Evolutionary conservation across 2,113 vertebrate genomes (phyloP).

Genomic region (Ophiodon elongatus): DNA sequence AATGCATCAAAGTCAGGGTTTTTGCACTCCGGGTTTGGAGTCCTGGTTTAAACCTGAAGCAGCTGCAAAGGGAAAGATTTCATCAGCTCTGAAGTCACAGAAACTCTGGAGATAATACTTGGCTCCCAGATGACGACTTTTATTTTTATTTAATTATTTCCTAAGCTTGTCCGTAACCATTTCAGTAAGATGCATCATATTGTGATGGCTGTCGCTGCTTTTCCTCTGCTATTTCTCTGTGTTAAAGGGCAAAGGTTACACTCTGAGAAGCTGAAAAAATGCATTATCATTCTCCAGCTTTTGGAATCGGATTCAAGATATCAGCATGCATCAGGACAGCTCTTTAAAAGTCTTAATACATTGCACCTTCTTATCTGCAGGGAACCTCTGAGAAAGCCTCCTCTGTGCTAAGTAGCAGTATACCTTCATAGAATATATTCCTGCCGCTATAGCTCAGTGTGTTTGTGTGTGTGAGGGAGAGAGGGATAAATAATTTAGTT

Average conservation of each 20-base stretch:
- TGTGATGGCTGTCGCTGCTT: not conserved
- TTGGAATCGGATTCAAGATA: slow-evolving; percentile 23
- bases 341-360: slow-evolving; percentile 48
- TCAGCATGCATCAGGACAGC: slow-evolving; percentile 24
- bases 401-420: slow-evolving; percentile 34
- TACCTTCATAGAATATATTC: slow-evolving; percentile 50
- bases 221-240: not conserved
- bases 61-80: slow-evolving; percentile 36
- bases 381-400: slow-evolving; percentile 34
- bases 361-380: slow-evolving; percentile 43
- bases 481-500: slow-evolving; percentile 73
- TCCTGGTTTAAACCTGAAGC: slow-evolving; percentile 49
- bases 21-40: slow-evolving; percentile 20
- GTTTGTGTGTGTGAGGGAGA: not conserved
- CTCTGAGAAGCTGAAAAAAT: slow-evolving; percentile 21
- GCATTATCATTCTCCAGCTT: slow-evolving; percentile 33
- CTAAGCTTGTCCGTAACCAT: slow-evolving; percentile 7
- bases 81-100: slow-evolving; percentile 35
- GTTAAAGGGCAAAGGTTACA: slow-evolving; percentile 21
- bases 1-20: slow-evolving; percentile 61
- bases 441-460: slow-evolving; percentile 21
- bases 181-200: not conserved
- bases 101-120: slow-evolving; percentile 19
- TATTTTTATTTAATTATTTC: no score
- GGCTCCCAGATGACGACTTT: slow-evolving; percentile 21